Evolutionary conservation across 2,888 invertebrate species (phyloP), one percentile per base, ranked within the genome.

Genomic region (Halocaridina rubra): DNA sequence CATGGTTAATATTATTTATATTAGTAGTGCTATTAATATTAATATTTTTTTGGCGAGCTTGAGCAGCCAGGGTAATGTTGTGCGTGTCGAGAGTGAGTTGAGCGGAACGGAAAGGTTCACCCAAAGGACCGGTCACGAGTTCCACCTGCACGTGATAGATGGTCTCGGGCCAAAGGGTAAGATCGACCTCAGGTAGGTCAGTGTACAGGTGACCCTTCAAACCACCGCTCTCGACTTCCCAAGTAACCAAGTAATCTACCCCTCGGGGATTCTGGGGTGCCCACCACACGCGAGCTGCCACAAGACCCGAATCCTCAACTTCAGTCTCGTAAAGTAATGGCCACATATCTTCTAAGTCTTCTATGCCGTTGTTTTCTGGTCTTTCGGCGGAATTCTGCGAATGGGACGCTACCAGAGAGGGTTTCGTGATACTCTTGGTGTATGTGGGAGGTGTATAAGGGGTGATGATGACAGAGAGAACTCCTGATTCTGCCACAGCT

Each of bases 221-320:
- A 88, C 95, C 95, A 89, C 95, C 95, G 84, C 95, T 95, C 90
- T 94, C 94, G 80, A 95, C 94, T 92, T 96, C 95, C 95, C 95
- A 96, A 87, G 95, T 95, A 78, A 96, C 95, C 90, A 95, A 92
- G 91, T 95, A 95, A 85, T 95, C 94, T 19, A 84, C 88, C 13
- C 86, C 75, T 57, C 85, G 79, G 8, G 81, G 84, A 39, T 79
- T 86, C 29, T 89, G 89, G 4, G 94, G 93, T 89, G 94, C 94
- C 95, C 95, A 95, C 72, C 94, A 94, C 89, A 95, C 94, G 91
- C 94, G 94, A 64, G 94, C 94, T 88, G 94, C 94, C 84, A 91
- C 91, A 82, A 91, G 89, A 22, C 85, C 88, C 3, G 85, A 88
- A 19, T 77, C 76, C 81, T 88, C 86, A 19, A 85, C 86, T 22